These are phyloP conservation scores for Lynx canadensis DNA, from an alignment of 2,113 vertebrate genomes.

Conservation along the genomic window DNA sequence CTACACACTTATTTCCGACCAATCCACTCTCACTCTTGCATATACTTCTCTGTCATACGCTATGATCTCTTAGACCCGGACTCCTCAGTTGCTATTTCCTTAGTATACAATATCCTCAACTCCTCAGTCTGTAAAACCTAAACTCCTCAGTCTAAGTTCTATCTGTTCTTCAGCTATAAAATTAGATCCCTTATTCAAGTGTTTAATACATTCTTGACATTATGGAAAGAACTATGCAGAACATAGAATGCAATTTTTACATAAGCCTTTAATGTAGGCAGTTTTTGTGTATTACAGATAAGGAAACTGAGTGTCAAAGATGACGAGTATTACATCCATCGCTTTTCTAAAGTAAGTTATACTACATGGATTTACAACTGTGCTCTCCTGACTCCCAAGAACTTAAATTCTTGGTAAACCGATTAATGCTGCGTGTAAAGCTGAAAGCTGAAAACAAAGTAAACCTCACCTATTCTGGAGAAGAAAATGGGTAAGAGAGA, in stretches of 20 bases:
- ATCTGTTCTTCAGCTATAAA: background rate
- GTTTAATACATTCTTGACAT: background rate
- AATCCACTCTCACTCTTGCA: background rate
- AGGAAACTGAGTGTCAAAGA: constrained; percentile 4
- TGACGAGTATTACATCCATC: background rate
- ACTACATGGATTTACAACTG: background rate
- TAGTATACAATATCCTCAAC: background rate
- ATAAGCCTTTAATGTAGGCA: background rate
- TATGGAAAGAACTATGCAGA: background rate
- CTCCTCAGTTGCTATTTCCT: background rate
- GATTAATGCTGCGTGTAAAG: background rate
- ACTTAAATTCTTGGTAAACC: background rate
- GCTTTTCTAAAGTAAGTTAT: background rate
- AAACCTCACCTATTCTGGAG: background rate
- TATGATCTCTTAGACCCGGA: background rate
- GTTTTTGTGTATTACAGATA: background rate
- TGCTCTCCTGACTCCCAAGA: background rate
- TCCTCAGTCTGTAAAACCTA: background rate
- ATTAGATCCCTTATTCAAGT: background rate
- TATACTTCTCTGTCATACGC: background rate
- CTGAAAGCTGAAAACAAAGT: background rate
- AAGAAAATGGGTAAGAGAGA: background rate
- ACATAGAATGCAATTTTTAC: background rate
- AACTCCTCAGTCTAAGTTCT: background rate
- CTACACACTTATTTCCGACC: background rate